Percentiles rank a stretch among this genome's conserved stretches.
Evolutionary conservation across 2,797 vertebrate species (phyloP).

Genomic region (Syngnathus acus): DNA sequence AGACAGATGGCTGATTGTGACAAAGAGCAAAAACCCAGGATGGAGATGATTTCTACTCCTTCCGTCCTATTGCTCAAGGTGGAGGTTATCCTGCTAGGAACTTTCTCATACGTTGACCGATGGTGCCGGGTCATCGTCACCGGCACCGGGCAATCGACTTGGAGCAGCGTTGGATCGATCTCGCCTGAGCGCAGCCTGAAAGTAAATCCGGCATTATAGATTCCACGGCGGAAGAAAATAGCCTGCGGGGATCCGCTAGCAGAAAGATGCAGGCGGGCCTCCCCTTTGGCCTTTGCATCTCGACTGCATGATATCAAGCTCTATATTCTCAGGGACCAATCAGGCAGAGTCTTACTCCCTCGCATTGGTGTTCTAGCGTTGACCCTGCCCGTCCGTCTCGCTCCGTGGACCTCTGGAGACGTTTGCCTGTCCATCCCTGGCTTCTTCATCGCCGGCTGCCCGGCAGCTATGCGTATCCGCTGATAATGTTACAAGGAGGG

Average conservation of each 20-base stretch:
- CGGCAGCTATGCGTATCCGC: conserved; percentile 45
- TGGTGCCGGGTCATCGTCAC: background rate
- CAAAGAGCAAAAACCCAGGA: no score
- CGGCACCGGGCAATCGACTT: background rate
- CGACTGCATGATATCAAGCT: conserved; percentile 23
- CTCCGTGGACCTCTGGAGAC: conserved; percentile 35
- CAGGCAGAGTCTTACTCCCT: conserved; percentile 4
- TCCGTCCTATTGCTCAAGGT: background rate
- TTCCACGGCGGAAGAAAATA: background rate
- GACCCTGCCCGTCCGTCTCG: conserved; percentile 30
- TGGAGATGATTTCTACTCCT: background rate
- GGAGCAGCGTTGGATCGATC: background rate
- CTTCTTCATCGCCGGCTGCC: conserved; percentile 41
- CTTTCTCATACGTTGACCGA: background rate
- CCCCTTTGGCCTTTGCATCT: conserved; percentile 16
- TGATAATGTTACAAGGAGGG: conserved; percentile 47
- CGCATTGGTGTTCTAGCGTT: conserved; percentile 43
- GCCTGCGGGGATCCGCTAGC: background rate
- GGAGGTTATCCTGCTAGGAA: background rate
- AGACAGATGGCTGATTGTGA: conserved; percentile 20
- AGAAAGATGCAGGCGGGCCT: conserved; percentile 16
- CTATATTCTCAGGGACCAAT: conserved; percentile 30
- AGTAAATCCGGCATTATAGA: background rate
- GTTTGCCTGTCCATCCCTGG: conserved; percentile 18
- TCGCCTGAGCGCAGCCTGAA: background rate